These are phyloP conservation scores for Sicus ferrugineus DNA, from an alignment of 2,888 invertebrate species.

Conservation along the genomic window DNA sequence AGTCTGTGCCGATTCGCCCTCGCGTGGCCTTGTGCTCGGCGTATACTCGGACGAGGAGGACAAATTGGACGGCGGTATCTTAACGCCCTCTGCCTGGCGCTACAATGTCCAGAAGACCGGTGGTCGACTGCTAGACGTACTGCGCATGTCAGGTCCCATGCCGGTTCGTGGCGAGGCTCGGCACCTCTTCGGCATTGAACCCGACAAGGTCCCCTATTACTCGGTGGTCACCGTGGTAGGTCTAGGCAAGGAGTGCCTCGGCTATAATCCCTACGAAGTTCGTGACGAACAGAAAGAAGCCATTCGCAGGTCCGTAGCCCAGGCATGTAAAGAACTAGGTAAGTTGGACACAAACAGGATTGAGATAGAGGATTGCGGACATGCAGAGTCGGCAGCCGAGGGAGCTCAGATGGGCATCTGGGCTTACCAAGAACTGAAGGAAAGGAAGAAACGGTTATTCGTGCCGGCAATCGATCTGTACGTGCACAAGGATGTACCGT, in stretches of 20 bases:
- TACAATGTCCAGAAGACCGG: slow-evolving; percentile 67
- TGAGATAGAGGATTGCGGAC: slow-evolving; percentile 76
- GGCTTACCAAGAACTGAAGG: slow-evolving; percentile 70
- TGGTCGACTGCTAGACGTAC: slow-evolving; percentile 68
- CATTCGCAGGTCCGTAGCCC: slow-evolving; percentile 74
- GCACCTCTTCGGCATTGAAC: slow-evolving; percentile 72
- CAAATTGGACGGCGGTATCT: slow-evolving; percentile 67
- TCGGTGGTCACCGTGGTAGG: slow-evolving; percentile 78
- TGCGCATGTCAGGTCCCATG: slow-evolving; percentile 67
- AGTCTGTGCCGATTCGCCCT: slow-evolving; percentile 58
- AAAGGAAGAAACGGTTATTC: slow-evolving; percentile 50
- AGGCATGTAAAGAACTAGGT: slow-evolving; percentile 69
- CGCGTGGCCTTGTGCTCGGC: slow-evolving; percentile 70
- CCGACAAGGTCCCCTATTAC: slow-evolving; percentile 64
- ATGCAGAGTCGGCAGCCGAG: slow-evolving; percentile 82
- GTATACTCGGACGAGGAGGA: slow-evolving; percentile 71
- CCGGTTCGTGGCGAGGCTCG: slow-evolving; percentile 67
- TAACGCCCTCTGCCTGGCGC: slow-evolving; percentile 71
- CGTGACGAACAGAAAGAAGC: slow-evolving; percentile 79
- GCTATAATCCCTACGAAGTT: slow-evolving; percentile 74
- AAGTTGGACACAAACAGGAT: slow-evolving; percentile 68
- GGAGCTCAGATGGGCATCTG: slow-evolving; percentile 75
- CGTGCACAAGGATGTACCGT: slow-evolving; percentile 70
- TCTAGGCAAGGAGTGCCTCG: slow-evolving; percentile 74
- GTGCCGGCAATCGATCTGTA: slow-evolving; percentile 64